Conservation (phyloP, 2,797 vertebrate species). For the Chaenodraco wilsoni region DNA sequence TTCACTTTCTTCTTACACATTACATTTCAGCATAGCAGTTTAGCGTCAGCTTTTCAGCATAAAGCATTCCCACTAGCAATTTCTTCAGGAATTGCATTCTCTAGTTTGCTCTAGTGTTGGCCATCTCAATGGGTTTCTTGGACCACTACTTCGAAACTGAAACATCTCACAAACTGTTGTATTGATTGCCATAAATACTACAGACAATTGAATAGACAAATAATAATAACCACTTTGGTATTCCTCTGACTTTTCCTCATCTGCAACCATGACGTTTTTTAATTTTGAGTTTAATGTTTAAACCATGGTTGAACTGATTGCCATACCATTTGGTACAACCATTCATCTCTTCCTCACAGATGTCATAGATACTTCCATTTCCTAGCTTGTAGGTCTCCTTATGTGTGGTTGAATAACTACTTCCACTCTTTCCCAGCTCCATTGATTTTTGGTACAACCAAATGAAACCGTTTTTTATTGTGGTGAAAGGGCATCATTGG, state of each 20-base stretch:
- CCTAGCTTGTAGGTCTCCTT: slow-evolving; percentile 17
- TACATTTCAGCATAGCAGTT: too few species aligned
- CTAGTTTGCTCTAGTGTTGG: too few species aligned
- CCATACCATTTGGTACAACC: background rate
- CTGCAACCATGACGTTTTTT: background rate
- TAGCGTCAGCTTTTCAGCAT: too few species aligned
- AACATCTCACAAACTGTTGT: background rate
- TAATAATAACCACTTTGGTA: background rate
- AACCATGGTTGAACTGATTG: background rate
- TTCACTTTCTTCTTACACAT: too few species aligned
- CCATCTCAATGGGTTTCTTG: background rate
- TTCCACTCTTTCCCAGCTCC: slow-evolving; percentile 29
- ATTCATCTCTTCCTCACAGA: slow-evolving; percentile 13
- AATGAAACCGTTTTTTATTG: slow-evolving; percentile 46
- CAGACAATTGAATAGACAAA: background rate
- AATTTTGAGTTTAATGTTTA: background rate
- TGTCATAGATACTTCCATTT: slow-evolving; percentile 30
- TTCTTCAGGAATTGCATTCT: too few species aligned
- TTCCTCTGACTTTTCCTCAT: background rate
- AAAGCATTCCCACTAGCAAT: too few species aligned
- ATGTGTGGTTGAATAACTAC: slow-evolving; percentile 20
- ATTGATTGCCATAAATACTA: background rate
- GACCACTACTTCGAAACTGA: background rate
- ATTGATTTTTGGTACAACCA: slow-evolving; percentile 16
- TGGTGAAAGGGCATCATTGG: slow-evolving; percentile 38